Evolutionary conservation across 2,113 vertebrate species (phyloP), one percentile per base, ranked within the genome.

Genomic region (Piprites chloris): DNA sequence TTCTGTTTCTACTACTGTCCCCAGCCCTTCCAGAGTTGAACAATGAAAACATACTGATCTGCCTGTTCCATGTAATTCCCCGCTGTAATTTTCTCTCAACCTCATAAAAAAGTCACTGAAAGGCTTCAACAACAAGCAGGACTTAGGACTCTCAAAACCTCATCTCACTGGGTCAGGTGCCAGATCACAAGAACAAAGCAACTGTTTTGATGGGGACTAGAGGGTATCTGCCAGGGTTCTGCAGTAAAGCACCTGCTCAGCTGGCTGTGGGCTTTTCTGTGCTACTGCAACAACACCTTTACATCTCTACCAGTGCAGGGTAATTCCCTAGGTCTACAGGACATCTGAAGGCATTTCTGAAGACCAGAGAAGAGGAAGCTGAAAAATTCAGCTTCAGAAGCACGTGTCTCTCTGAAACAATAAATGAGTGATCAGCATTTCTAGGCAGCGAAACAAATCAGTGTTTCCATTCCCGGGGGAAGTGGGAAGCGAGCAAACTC

Each of bases 401-500:
- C 19, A 26, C n/a, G 30, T 8, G 9, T 19, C 19, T 52, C 61
- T 91, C 58, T 52, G 41, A 90, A 83, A 93, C 78, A 96, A 87
- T 85, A 84, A 68, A 82, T 66, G 56, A 93, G 53, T 26, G 46
- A 96, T 95, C 93, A 97, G 95, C 96, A 92, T 78, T 94, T 96
- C 86, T 50, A 90, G 74, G 69, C 90, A 72, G 59, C 18, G 84
- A 96, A 96, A 95, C 61, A 92, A 94, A 90, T 49, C 68, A 94
- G 65, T 3, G 5, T 75, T 89, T 88, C 90, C 83, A 96, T 68
- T 88, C 86, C 91, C 10, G 0, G 71, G 95, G 95, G 93, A 95
- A 97, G 75, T 8, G 50, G 90, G 90, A 92, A 96, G 73, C 85
- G 67, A 86, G 83, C 49, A 65, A 90, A 75, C 83, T 90, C 90